Conservation (phyloP, 2,888 invertebrate species). For the Hirtodrosophila histrioides region DNA sequence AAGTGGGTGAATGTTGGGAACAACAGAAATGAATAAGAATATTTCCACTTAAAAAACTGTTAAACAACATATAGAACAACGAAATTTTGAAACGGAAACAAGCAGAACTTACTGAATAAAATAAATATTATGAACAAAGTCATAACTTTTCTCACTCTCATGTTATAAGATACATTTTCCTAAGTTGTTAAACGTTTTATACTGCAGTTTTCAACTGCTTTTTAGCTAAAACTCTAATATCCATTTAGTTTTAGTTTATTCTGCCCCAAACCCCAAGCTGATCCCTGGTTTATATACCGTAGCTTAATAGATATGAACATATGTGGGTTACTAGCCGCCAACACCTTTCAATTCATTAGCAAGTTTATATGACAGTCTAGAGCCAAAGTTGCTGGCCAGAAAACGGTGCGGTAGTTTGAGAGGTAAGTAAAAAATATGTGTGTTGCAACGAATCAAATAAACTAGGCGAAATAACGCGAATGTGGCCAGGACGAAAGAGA, state of each 20-base stretch:
- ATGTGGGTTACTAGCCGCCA: conserved; percentile 19
- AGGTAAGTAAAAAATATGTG: conserved; percentile 50
- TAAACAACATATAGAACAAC: no score
- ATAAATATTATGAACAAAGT: no score
- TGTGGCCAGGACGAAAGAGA: conserved; percentile 9
- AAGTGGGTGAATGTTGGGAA: no score
- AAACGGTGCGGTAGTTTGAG: conserved; percentile 22
- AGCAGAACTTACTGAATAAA: no score
- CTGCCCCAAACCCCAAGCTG: background rate
- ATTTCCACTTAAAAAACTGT: no score
- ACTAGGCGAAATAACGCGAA: conserved; percentile 41
- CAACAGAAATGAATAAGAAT: no score
- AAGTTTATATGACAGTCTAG: conserved; percentile 60
- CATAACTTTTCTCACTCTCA: no score
- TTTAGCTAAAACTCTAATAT: background rate
- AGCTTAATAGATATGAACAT: conserved; percentile 35
- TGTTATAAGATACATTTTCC: no score
- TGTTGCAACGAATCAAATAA: conserved; percentile 44
- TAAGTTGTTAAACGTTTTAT: no score
- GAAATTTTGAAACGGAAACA: no score
- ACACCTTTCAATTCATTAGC: conserved; percentile 77
- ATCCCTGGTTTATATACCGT: conserved; percentile 25
- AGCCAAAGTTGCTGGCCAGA: conserved; percentile 47
- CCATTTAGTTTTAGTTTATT: conserved; percentile 10
- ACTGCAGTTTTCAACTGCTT: background rate